Evolutionary conservation across 2,113 vertebrate species (phyloP).

Genomic region (Protobothrops mucrosquamatus): DNA sequence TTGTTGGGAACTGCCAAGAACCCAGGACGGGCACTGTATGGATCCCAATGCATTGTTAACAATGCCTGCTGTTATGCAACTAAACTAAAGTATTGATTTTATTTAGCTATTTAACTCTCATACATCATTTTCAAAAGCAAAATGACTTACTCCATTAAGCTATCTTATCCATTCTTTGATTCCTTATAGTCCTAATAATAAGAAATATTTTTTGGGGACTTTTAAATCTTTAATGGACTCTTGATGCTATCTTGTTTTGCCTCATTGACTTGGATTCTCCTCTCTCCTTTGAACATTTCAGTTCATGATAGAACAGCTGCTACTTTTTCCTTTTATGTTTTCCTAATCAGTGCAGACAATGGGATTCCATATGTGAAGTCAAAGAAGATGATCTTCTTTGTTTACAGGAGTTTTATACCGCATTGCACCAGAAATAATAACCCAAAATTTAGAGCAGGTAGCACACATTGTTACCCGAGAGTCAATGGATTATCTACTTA

Average conservation of each 20-base stretch:
- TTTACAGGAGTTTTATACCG: neutral
- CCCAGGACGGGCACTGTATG: neutral
- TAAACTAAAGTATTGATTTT: neutral
- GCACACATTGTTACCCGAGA: neutral
- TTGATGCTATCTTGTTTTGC: neutral
- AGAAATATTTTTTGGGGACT: neutral
- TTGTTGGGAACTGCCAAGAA: neutral
- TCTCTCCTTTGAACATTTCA: neutral
- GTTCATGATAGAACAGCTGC: neutral
- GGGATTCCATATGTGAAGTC: neutral
- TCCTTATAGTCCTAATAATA: neutral
- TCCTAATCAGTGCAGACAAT: neutral
- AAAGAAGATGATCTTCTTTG: neutral
- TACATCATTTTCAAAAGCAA: neutral
- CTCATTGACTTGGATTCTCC: neutral
- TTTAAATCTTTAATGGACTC: neutral
- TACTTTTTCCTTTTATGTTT: neutral
- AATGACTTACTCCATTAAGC: neutral
- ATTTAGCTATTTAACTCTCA: neutral
- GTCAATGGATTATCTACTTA: neutral
- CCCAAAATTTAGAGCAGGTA: neutral
- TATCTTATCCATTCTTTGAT: neutral
- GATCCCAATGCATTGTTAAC: neutral
- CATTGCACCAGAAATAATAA: neutral
- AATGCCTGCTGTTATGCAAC: neutral